phyloP scores from a whole-genome alignment of 2,888 invertebrate species.

The Micropterix aruncella region DNA sequence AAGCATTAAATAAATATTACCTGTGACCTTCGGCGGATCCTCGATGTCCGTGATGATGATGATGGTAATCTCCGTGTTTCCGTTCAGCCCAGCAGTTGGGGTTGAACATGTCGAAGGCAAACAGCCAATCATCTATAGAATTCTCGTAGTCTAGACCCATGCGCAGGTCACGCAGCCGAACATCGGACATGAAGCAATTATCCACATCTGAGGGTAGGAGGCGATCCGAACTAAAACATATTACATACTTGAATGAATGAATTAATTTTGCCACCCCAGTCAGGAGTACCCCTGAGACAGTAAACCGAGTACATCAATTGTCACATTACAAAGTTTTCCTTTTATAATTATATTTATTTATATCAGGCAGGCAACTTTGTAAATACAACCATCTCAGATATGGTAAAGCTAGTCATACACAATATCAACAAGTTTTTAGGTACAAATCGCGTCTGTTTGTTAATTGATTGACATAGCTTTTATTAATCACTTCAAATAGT shows the following conservation, averaged over 20 bases:
- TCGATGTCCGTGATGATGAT: slow-evolving; percentile 3
- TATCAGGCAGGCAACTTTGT: slow-evolving; percentile 2
- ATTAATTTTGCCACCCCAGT: too few relatives aligned
- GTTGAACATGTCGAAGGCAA: slow-evolving; percentile 68
- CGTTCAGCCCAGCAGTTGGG: slow-evolving; percentile 43
- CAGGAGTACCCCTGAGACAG: too few relatives aligned
- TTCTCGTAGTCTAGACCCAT: slow-evolving; percentile 58
- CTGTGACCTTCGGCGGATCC: slow-evolving; percentile 2
- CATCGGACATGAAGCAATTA: slow-evolving; percentile 67
- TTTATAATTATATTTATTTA: background rate
- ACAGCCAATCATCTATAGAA: slow-evolving; percentile 55
- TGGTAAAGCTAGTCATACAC: too few relatives aligned
- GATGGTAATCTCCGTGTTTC: slow-evolving; percentile 2
- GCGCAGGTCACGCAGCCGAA: slow-evolving; percentile 60
- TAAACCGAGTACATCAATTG: too few relatives aligned
- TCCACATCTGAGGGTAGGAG: slow-evolving; percentile 22
- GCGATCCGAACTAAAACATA: slow-evolving; percentile 10
- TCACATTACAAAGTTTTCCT: too few relatives aligned
- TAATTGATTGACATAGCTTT: too few relatives aligned
- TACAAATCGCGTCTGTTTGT: too few relatives aligned
- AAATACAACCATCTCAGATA: slow-evolving; percentile 14
- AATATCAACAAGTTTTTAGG: too few relatives aligned
- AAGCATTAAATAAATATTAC: too few relatives aligned
- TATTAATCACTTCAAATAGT: too few relatives aligned
- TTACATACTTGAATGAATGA: too few relatives aligned